These are phyloP conservation scores for Popillia japonica DNA, from an alignment of 1,140 invertebrate genomes.

Conservation along the genomic window DNA sequence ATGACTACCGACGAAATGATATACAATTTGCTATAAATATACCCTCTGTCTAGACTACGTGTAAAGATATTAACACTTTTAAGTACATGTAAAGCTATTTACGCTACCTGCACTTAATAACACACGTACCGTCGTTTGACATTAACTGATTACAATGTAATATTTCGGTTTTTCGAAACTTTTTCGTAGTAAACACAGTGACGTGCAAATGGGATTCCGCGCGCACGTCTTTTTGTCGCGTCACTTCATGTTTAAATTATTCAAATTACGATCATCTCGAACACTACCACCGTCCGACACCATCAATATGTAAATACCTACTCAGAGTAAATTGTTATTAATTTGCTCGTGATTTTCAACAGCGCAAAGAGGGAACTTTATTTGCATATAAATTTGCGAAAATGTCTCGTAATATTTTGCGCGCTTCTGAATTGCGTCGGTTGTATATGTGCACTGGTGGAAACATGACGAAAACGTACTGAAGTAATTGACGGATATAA, in stretches of 20 bases:
- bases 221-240: not conserved
- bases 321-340: constrained; percentile 17
- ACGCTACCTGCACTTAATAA: too few relatives aligned
- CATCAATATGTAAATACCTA: constrained; percentile 33
- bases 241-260: constrained; percentile 20
- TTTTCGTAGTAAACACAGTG: not conserved
- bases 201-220: not conserved
- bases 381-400: constrained; percentile 34
- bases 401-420: constrained; percentile 10
- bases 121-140: too few relatives aligned
- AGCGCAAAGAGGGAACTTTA: not conserved
- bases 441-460: too few relatives aligned
- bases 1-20: too few relatives aligned
- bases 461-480: too few relatives aligned
- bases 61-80: too few relatives aligned
- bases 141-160: not conserved
- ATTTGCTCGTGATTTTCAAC: constrained; percentile 22
- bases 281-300: not conserved
- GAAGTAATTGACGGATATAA: too few relatives aligned
- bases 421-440: not conserved
- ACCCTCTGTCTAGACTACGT: too few relatives aligned
- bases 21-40: too few relatives aligned
- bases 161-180: not conserved
- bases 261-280: constrained; percentile 21
- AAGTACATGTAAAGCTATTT: too few relatives aligned